These are phyloP conservation scores for Falco biarmicus DNA, from an alignment of 2,797 vertebrate species.

Conservation along the genomic window DNA sequence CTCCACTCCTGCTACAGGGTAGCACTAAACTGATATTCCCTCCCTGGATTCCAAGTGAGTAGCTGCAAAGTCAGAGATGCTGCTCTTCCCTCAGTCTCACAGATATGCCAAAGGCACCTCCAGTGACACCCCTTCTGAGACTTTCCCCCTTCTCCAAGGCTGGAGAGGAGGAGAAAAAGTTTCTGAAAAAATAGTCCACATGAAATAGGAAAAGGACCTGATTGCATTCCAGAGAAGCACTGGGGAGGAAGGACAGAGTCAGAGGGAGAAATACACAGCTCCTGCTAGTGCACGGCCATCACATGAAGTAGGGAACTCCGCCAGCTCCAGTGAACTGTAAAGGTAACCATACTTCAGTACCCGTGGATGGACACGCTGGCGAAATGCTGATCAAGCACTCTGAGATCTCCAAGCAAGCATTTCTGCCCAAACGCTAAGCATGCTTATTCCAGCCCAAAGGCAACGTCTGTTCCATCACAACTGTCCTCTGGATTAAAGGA, in stretches of 20 bases:
- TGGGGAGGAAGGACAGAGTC: background rate
- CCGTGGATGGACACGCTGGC: background rate
- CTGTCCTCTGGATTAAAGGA: constrained; percentile 23
- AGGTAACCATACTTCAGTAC: constrained; percentile 23
- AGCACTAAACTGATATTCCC: background rate
- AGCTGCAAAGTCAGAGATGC: background rate
- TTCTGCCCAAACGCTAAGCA: constrained; percentile 38
- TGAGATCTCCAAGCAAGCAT: background rate
- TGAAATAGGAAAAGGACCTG: background rate
- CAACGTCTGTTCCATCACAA: background rate
- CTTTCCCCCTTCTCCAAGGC: background rate
- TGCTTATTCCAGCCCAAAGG: constrained; percentile 47
- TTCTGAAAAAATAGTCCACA: background rate
- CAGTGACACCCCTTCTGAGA: background rate
- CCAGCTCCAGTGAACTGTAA: constrained; percentile 31
- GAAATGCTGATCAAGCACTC: constrained; percentile 47
- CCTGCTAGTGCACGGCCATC: background rate
- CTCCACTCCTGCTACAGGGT: background rate
- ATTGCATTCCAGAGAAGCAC: background rate
- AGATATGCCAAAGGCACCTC: background rate
- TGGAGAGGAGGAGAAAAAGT: background rate
- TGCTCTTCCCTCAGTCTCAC: background rate
- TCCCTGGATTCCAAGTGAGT: background rate
- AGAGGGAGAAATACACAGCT: background rate
- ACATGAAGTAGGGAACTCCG: background rate